phyloP scores from a whole-genome alignment of 2,888 invertebrate species.

The Nephrotoma flavescens region DNA sequence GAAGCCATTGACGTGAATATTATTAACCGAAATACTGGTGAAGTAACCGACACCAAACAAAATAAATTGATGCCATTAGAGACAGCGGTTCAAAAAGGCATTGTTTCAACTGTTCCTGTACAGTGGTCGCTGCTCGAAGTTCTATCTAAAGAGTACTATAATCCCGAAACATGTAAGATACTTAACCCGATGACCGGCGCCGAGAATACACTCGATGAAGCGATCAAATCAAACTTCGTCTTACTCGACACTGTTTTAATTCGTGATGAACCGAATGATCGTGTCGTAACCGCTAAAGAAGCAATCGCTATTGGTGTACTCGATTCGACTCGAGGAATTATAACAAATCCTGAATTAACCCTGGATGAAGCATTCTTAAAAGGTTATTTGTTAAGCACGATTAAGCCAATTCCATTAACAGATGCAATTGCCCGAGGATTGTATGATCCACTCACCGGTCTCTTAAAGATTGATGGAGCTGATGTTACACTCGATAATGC shows the following conservation, averaged over 20 bases:
- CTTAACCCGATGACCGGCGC: conserved; percentile 63
- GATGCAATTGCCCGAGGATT: conserved; percentile 69
- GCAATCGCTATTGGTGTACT: conserved; percentile 55
- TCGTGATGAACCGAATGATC: conserved; percentile 54
- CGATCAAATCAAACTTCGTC: conserved; percentile 54
- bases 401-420: conserved; percentile 67
- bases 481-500: conserved; percentile 59
- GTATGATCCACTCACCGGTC: conserved; percentile 60
- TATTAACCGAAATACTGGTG: conserved; percentile 53
- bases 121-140: conserved; percentile 59
- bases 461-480: conserved; percentile 52
- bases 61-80: conserved; percentile 54
- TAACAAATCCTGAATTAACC: conserved; percentile 53
- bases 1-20: conserved; percentile 58
- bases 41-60: conserved; percentile 55
- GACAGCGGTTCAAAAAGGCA: conserved; percentile 50
- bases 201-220: conserved; percentile 57
- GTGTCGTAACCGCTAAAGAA: conserved; percentile 49
- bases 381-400: conserved; percentile 64
- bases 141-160: conserved; percentile 62
- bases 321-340: conserved; percentile 51
- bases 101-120: conserved; percentile 55
- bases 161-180: conserved; percentile 55
- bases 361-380: conserved; percentile 67
- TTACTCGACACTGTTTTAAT: conserved; percentile 57